Conservation (phyloP, 1,140 invertebrate genomes). For the Adoxophyes honmai region DNA sequence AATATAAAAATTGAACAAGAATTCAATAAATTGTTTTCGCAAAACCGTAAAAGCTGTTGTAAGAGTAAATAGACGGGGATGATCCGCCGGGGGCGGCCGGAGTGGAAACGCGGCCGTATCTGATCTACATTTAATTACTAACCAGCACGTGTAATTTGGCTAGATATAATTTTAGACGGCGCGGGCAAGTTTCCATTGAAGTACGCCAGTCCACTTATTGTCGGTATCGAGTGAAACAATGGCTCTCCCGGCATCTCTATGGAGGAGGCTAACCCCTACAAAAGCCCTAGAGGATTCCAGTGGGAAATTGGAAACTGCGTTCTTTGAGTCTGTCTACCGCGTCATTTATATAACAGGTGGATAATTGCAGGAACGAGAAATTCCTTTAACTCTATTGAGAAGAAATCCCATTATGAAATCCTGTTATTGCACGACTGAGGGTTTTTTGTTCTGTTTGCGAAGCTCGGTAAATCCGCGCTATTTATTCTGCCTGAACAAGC, state of each 20-base stretch:
- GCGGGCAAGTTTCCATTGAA: not conserved
- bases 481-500: conserved; percentile 9
- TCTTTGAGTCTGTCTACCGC: conserved; percentile 30
- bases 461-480: not conserved
- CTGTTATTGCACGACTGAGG: not conserved
- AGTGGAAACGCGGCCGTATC: conserved; percentile 13
- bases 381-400: not conserved
- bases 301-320: conserved; percentile 24
- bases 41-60: no score
- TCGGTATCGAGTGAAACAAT: not conserved
- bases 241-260: not conserved
- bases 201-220: not conserved
- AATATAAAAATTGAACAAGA: no score
- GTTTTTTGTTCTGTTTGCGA: not conserved
- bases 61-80: not conserved
- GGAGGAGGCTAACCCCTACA: conserved; percentile 21
- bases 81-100: not conserved
- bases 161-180: conserved; percentile 8
- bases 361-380: not conserved
- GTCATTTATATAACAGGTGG: conserved; percentile 27
- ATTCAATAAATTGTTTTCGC: no score
- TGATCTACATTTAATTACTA: conserved; percentile 15
- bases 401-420: conserved; percentile 2
- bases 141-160: conserved; percentile 7
- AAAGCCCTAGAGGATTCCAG: conserved; percentile 24